phyloP scores from a whole-genome alignment of 1,140 invertebrate species.

The Steinernema khuongi region DNA sequence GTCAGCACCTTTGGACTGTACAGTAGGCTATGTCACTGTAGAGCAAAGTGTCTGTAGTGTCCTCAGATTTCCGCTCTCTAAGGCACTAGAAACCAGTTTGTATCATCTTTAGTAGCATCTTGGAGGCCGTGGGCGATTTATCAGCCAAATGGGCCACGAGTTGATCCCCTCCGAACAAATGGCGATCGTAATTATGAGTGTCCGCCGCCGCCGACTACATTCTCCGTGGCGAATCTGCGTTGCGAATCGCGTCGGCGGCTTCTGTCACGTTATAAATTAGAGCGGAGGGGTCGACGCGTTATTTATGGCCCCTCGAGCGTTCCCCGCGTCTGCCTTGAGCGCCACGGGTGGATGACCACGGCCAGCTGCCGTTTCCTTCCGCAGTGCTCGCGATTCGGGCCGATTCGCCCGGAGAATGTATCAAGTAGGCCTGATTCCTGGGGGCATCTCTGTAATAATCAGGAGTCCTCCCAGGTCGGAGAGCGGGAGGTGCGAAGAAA shows the following conservation, averaged over 20 bases:
- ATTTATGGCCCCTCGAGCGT: slow-evolving; percentile 15
- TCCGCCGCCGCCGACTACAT: not conserved
- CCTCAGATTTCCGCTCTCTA: no score
- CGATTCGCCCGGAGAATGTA: not conserved
- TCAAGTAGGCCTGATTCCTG: no score
- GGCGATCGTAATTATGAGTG: slow-evolving; percentile 1
- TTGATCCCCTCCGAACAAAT: not conserved
- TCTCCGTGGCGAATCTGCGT: not conserved
- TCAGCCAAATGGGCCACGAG: not conserved
- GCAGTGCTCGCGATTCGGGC: not conserved
- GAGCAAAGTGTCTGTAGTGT: no score
- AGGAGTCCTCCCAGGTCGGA: not conserved
- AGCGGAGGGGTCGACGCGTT: slow-evolving; percentile 4
- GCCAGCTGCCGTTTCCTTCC: slow-evolving; percentile 16
- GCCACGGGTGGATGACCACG: slow-evolving; percentile 3
- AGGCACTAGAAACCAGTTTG: no score
- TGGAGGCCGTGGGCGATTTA: not conserved
- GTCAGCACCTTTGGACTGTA: no score
- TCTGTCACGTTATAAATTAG: slow-evolving; percentile 14
- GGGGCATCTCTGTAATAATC: no score
- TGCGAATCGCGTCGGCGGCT: no score
- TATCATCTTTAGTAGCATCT: not conserved
- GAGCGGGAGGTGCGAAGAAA: not conserved
- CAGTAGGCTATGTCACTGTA: no score
- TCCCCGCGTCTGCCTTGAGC: not conserved